Evolutionary conservation across 1,140 invertebrate genomes (phyloP), one percentile per base, ranked within the genome.

Genomic region (Papilio aristodemus): DNA sequence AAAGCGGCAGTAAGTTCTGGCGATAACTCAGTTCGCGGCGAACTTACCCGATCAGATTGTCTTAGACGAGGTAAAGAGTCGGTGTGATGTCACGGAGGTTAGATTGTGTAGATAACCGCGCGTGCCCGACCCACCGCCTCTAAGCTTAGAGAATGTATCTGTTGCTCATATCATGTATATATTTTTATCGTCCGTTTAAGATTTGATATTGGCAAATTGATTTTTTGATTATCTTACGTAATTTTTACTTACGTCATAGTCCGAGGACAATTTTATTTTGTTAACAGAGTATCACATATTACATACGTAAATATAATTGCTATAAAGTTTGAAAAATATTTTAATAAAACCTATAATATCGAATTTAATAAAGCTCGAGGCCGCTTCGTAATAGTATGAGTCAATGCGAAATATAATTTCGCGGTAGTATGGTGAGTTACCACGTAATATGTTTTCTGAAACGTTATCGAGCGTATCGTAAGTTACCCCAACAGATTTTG

Each of bases 41-140:
- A 84, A 82, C 77, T 85, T 79, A 71, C 17, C 72, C 74, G 76
- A 85, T 86, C 84, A 81, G 84, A 87, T 89, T 81, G 85, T 76
- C 71, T 73, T 59, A 69, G 73, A 69, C 74, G 74, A 79, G 73
- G 78, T 74, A 82, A 79, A 76, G 72, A 75, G 71, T 69, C 62
- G 69, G 69, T 46, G 70, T 57, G 66, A 73, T 67, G 76, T 78
- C 71, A 80, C 76, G 76, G 73, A 74, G 77, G 78, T 75, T 77
- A 80, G 76, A 85, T 79, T 75, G 73, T 69, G 62, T 58, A 73
- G 78, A 80, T 79, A 82, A 79, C 70, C 74, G 73, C 46, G 70
- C 77, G 68, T 79, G 76, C 71, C 69, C 73, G 67, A 71, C 39
- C 70, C 71, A 58, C 70, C 58, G 68, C 66, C 57, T 71, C 69